Evolutionary conservation across 2,797 vertebrate species (phyloP), one percentile per base, ranked within the genome.

Genomic region (Onychomys torridus): DNA sequence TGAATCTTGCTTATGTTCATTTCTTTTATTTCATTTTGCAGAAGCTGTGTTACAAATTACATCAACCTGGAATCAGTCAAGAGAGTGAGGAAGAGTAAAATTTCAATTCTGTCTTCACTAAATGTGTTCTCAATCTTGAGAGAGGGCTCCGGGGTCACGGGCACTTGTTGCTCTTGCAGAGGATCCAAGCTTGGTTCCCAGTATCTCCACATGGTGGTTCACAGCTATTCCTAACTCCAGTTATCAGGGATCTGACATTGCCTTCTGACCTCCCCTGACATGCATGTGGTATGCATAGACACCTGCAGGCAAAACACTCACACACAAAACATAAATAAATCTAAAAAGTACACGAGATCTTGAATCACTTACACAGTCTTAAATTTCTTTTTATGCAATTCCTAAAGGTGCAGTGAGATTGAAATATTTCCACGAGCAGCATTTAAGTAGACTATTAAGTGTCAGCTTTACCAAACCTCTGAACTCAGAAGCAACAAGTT

Each of bases 11-110:
- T 43, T 71, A 40, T 49, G 37, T 5, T 88, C 95, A 89, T 63
- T 88, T 93, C 85, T 82, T 83, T 90, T 69, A 63, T 79, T 90
- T 93, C 10, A 81, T 76, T 25, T 59, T 81, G 6, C 46, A 85
- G 34, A 61, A 43, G 3, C 63, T 94, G 2, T 40, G 77, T 67
- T 88, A 82, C 16, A 86, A 83, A 92, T 59, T 52, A 61, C 32
- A 65, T 84, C 25, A 71, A 21, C 59, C 76, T 79, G 40, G 6
- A 82, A 90, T 43, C n/a, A 71, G 49, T 9, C 57, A 75, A 16
- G 46, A 75, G 21, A 76, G 40, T n/a, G 76, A 65, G 13, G 21
- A 78, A 91, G 63, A 82, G 1, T 32, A n/a, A n/a, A 85, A 69
- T 11, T 43, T 86, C 25, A 40, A 52, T 46, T 88, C n/a, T 40